phyloP scores from a whole-genome alignment of 2,797 vertebrate genomes.

The Anguilla marmorata region DNA sequence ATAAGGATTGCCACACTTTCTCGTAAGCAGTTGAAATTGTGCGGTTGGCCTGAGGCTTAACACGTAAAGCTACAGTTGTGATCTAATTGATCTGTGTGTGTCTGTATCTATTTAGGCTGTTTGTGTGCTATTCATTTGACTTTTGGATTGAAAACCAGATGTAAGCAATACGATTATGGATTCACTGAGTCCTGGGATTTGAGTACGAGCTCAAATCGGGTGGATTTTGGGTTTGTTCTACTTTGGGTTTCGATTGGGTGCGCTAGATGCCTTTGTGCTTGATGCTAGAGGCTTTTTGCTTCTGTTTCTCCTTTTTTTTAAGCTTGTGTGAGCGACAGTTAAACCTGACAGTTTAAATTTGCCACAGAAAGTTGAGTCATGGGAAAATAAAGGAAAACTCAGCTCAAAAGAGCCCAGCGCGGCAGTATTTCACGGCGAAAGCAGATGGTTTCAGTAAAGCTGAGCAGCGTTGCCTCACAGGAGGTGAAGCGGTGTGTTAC shows the following conservation, averaged over 20 bases:
- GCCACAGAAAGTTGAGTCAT: not conserved
- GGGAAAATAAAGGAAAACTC: not conserved
- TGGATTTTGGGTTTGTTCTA: not conserved
- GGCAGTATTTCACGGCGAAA: not conserved
- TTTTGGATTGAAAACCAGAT: not conserved
- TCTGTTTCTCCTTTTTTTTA: not conserved
- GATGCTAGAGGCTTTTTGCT: not conserved
- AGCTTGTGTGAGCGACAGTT: not conserved
- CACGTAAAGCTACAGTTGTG: not conserved
- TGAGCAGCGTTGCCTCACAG: not conserved
- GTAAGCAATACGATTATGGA: not conserved
- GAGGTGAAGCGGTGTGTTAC: not conserved
- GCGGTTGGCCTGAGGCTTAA: not conserved
- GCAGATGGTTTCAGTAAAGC: not conserved
- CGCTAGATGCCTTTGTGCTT: not conserved
- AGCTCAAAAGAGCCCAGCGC: not conserved
- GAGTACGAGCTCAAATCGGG: not conserved
- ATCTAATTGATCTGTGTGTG: not conserved
- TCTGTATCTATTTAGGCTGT: not conserved
- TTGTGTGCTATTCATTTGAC: not conserved
- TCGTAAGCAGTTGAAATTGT: not conserved
- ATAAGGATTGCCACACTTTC: not conserved
- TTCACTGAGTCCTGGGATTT: not conserved
- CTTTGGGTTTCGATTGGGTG: not conserved
- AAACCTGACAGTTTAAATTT: not conserved